A percentile compares a stretch with the other conserved stretches of the same genome.
Evolutionary conservation across 2,113 vertebrate genomes (phyloP).

Genomic region (Rhabdornis inornatus): DNA sequence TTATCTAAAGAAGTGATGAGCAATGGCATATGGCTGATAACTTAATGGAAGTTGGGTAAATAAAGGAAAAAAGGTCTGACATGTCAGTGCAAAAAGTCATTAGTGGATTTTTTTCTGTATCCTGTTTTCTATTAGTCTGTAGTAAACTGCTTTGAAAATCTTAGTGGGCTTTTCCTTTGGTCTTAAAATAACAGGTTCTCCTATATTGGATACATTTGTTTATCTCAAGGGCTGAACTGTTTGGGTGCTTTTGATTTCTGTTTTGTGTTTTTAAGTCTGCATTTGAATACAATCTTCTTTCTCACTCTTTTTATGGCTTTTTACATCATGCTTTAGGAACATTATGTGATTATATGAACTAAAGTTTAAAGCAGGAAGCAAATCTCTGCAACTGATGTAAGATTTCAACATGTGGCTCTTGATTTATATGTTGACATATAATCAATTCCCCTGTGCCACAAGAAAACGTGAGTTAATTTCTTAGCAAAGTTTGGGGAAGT

Average conservation of each 20-base stretch:
- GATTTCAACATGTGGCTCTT: background rate
- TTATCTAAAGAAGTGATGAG: conserved; percentile 59
- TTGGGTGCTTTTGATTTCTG: conserved; percentile 52
- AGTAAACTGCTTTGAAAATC: conserved; percentile 59
- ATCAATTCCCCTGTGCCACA: background rate
- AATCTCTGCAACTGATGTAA: background rate
- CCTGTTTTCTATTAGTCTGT: conserved; percentile 63
- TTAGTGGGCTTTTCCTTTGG: conserved; percentile 51
- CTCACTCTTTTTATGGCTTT: background rate
- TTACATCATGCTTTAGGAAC: background rate
- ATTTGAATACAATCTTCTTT: conserved; percentile 4
- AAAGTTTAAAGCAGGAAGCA: background rate
- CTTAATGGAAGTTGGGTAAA: conserved; percentile 63
- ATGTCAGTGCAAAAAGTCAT: conserved; percentile 48
- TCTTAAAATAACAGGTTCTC: conserved; percentile 26
- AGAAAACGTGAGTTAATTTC: background rate
- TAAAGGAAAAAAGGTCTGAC: conserved; percentile 57
- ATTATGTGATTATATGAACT: background rate
- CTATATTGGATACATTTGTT: conserved; percentile 53
- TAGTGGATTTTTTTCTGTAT: conserved; percentile 51
- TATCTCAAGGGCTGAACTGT: conserved; percentile 50
- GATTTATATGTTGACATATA: background rate
- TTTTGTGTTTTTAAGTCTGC: conserved; percentile 9
- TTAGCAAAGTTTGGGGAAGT: background rate
- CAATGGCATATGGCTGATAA: conserved; percentile 58